Evolutionary conservation across 2,888 invertebrate genomes (phyloP), one percentile per base, ranked within the genome.

Genomic region (Ochlodes sylvanus): DNA sequence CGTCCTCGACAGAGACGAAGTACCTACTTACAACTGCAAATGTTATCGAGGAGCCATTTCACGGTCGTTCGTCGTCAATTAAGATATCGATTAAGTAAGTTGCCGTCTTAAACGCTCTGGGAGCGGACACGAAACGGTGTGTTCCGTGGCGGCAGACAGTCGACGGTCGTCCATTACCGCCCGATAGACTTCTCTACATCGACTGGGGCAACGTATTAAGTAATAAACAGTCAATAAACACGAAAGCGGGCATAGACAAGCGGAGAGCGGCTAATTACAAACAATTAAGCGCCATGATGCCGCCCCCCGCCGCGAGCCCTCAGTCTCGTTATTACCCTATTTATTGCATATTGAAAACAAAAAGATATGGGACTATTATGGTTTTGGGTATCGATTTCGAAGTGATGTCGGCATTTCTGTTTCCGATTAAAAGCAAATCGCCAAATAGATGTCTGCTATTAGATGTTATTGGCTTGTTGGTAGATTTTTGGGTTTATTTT

Each of bases 141-240:
- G 34, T 32, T 56, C 34, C 52, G 14, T n/a, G 64, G 15, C 65
- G 32, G 58, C 52, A 3, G 15, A n/a, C n/a, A n/a, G n/a, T 42
- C 55, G 55, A n/a, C 60, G 68, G 42, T 9, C 60, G 66, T 47
- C 73, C 70, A 73, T 75, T 73, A 74, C 70, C 58, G 72, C 69
- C 70, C 67, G 67, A 74, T 72, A 71, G 71, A 72, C 73, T 70
- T 69, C 72, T 74, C 74, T 72, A 71, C 72, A 70, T 70, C 71
- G 72, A 57, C 62, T 60, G 77, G 78, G 79, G 77, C 82, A 85
- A 84, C 83, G 82, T 88, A 91, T 90, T 91, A 91, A 91, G 90
- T 82, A 86, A 90, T 90, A 90, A 92, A 90, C 88, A 90, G 89
- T 79, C 82, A 79, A 87, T 90, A 90, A 89, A 89, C 79, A 76